Percentiles rank a stretch among this genome's conserved stretches.
Conservation (phyloP, 1,140 invertebrate genomes). For the Leucophenga varia region DNA sequence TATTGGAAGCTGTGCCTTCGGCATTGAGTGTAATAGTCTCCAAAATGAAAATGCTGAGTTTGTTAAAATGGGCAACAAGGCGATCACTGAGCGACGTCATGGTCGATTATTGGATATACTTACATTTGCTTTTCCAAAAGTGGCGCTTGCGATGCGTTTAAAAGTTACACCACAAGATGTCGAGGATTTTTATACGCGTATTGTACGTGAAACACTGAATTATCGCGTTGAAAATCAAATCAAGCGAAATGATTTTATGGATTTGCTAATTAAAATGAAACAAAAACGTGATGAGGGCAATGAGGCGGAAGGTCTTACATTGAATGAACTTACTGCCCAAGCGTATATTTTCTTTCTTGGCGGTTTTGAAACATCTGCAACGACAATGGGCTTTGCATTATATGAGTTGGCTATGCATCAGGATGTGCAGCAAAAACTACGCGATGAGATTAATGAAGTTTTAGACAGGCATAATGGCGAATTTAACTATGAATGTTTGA, state of each 20-base stretch:
- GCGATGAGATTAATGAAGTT: slow-evolving; percentile 57
- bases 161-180: slow-evolving; percentile 48
- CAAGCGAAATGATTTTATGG: slow-evolving; percentile 47
- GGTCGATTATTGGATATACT: slow-evolving; percentile 11
- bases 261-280: slow-evolving; percentile 61
- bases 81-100: slow-evolving; percentile 12
- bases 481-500: slow-evolving; percentile 40
- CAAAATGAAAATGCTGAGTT: slow-evolving; percentile 60
- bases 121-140: slow-evolving; percentile 19
- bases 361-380: slow-evolving; percentile 65
- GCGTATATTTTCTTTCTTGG: slow-evolving; percentile 60
- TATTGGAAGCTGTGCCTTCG: slow-evolving; percentile 66
- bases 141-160: slow-evolving; percentile 19
- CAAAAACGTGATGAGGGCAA: slow-evolving; percentile 22
- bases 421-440: slow-evolving; percentile 57
- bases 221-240: slow-evolving; percentile 26
- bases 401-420: slow-evolving; percentile 59
- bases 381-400: slow-evolving; percentile 58
- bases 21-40: slow-evolving; percentile 61
- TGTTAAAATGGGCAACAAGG: slow-evolving; percentile 19
- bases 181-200: slow-evolving; percentile 55
- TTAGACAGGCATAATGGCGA: slow-evolving; percentile 42
- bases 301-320: slow-evolving; percentile 11
- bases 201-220: slow-evolving; percentile 32
- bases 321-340: slow-evolving; percentile 53